Conservation (phyloP, 1,140 invertebrate genomes). For the Zaprionus camerounensis region DNA sequence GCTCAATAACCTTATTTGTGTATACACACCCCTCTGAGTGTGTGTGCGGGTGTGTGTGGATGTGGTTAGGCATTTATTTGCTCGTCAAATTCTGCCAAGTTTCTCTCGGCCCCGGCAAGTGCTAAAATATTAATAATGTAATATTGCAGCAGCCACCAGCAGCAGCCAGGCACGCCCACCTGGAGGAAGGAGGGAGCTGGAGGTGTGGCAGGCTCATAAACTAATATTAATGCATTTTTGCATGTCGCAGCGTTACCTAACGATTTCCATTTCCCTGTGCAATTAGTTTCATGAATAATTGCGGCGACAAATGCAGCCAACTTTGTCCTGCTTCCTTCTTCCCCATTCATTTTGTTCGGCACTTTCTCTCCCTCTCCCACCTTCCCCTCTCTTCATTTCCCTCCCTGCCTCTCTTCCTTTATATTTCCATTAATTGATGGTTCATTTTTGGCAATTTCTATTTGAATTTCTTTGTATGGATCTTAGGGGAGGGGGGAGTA, state of each 20-base stretch:
- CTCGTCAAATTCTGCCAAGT: slow-evolving; percentile 40
- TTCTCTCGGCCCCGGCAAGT: slow-evolving; percentile 38
- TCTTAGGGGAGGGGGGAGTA: not conserved
- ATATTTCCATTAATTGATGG: slow-evolving; percentile 23
- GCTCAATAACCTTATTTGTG: slow-evolving; percentile 14
- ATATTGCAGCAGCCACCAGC: slow-evolving; percentile 56
- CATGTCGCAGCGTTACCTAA: slow-evolving; percentile 48
- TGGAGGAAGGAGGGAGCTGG: not conserved
- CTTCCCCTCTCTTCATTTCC: not conserved
- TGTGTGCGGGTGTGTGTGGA: not conserved
- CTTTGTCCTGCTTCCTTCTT: slow-evolving; percentile 19
- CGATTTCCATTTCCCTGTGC: slow-evolving; percentile 60
- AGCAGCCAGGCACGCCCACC: slow-evolving; percentile 45
- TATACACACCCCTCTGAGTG: not conserved
- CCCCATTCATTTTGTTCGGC: slow-evolving; percentile 27
- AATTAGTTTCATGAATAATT: slow-evolving; percentile 77
- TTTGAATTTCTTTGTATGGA: slow-evolving; percentile 19
- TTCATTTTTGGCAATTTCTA: slow-evolving; percentile 29
- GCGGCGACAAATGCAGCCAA: slow-evolving; percentile 34
- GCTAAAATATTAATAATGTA: slow-evolving; percentile 76
- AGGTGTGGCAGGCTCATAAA: slow-evolving; percentile 42
- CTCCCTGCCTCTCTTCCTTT: not conserved
- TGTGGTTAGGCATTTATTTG: slow-evolving; percentile 47
- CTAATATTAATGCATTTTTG: slow-evolving; percentile 74
- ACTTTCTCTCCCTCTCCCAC: not conserved